Percentiles rank a stretch among this genome's conserved stretches.
Conservation (phyloP, 2,888 invertebrate species). For the Linyphia triangularis region DNA sequence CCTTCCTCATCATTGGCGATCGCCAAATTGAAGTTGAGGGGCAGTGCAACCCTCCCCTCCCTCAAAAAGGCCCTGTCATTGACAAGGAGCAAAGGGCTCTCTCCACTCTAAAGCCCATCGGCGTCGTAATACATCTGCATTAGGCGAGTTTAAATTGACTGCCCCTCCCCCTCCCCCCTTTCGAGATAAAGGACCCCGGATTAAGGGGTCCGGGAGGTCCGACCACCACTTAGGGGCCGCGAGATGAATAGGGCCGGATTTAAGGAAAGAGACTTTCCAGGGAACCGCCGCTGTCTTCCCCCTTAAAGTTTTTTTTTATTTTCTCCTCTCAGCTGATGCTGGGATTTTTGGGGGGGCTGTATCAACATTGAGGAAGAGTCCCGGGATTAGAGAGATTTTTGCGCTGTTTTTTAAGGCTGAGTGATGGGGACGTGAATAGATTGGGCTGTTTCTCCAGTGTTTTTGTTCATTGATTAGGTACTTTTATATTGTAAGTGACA, state of each 20-base stretch:
- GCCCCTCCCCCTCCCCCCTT: slow-evolving; percentile 48
- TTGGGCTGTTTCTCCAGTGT: too few species aligned
- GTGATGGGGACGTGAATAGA: too few species aligned
- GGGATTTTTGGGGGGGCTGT: slow-evolving; percentile 37
- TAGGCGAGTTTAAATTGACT: slow-evolving; percentile 75
- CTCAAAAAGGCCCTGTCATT: slow-evolving; percentile 64
- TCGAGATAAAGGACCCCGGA: slow-evolving; percentile 69
- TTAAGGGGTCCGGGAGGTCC: slow-evolving; percentile 70
- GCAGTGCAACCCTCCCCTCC: slow-evolving; percentile 34
- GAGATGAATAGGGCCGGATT: slow-evolving; percentile 65
- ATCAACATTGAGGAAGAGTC: too few species aligned
- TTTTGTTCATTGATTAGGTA: too few species aligned
- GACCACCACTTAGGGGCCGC: slow-evolving; percentile 70
- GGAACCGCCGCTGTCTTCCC: slow-evolving; percentile 53
- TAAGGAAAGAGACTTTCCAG: slow-evolving; percentile 32
- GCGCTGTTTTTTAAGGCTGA: too few species aligned
- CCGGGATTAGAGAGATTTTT: too few species aligned
- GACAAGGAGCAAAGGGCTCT: slow-evolving; percentile 74
- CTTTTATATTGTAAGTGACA: too few species aligned
- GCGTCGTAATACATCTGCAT: slow-evolving; percentile 75
- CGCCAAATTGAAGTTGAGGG: slow-evolving; percentile 29
- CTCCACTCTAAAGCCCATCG: slow-evolving; percentile 70
- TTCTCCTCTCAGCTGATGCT: slow-evolving; percentile 37
- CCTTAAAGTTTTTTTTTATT: slow-evolving; percentile 37
- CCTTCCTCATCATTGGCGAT: not conserved